phyloP scores from a whole-genome alignment of 1,140 invertebrate genomes.

The Stegodyphus mimosarum region DNA sequence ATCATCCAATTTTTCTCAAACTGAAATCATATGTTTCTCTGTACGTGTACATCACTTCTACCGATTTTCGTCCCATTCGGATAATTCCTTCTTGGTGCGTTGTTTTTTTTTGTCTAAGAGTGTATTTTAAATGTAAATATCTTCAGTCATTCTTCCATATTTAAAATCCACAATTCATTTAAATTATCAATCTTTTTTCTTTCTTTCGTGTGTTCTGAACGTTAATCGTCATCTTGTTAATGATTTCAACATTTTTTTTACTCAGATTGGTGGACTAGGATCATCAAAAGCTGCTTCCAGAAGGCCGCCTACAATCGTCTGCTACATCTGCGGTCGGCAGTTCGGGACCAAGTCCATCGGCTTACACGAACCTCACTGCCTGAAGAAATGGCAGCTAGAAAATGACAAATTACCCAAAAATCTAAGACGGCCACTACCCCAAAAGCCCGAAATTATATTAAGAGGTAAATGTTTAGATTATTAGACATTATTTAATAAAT shows the following conservation, averaged over 20 bases:
- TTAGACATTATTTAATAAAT: not conserved
- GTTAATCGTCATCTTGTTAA: not conserved
- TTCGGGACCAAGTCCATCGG: constrained; percentile 35
- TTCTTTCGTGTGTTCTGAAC: no score
- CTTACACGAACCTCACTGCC: constrained; percentile 48
- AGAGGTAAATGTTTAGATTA: constrained; percentile 14
- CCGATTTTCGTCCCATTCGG: no score
- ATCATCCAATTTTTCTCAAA: no score
- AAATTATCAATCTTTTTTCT: no score
- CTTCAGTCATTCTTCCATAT: no score
- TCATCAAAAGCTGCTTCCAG: constrained; percentile 25
- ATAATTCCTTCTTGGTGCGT: no score
- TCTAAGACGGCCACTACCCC: constrained; percentile 8
- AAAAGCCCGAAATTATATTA: constrained; percentile 33
- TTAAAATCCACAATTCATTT: no score
- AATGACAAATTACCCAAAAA: constrained; percentile 47
- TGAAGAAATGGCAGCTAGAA: constrained; percentile 52
- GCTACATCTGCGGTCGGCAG: constrained; percentile 53
- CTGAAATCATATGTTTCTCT: no score
- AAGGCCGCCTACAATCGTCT: constrained; percentile 25
- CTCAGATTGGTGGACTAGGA: constrained; percentile 34
- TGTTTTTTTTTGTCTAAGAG: no score
- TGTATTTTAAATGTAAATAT: no score
- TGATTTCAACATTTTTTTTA: not conserved
- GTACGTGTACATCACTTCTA: no score